Evolutionary conservation across 2,113 vertebrate species (phyloP).

Genomic region (Columbina picui): DNA sequence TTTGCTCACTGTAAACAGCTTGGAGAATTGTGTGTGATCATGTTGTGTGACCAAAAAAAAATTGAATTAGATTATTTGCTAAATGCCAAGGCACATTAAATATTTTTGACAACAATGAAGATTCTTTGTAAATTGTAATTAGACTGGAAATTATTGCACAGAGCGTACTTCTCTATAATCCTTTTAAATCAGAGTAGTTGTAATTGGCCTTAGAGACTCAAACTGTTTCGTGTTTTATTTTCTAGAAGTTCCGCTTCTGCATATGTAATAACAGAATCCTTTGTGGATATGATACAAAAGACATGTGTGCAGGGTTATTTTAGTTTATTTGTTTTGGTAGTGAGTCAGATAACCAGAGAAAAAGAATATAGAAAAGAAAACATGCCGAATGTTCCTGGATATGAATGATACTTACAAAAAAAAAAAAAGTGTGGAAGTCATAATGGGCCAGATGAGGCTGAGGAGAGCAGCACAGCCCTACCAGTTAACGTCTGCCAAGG

Average conservation of each 20-base stretch:
- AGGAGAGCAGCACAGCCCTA: background rate
- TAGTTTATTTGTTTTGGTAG: conserved; percentile 71
- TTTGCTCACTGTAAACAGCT: conserved; percentile 70
- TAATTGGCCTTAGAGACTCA: conserved; percentile 78
- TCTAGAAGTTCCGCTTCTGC: conserved; percentile 74
- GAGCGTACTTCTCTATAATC: conserved; percentile 73
- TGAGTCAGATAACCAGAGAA: conserved; percentile 56
- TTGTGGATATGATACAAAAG: conserved; percentile 56
- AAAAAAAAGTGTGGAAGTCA: background rate
- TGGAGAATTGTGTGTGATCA: conserved; percentile 70
- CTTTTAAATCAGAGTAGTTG: conserved; percentile 77
- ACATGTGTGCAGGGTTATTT: conserved; percentile 63
- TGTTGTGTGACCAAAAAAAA: conserved; percentile 71
- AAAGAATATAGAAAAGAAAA: conserved; percentile 42
- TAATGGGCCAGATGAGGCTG: background rate
- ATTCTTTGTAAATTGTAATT: conserved; percentile 79
- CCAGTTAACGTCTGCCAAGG: background rate
- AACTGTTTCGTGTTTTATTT: conserved; percentile 70
- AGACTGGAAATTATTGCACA: conserved; percentile 78
- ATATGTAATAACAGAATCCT: conserved; percentile 73
- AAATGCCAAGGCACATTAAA: conserved; percentile 76
- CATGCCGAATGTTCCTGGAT: background rate
- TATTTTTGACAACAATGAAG: conserved; percentile 78
- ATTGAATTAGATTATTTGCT: conserved; percentile 74
- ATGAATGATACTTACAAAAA: background rate